phyloP scores from a whole-genome alignment of 2,888 invertebrate species.

The Troides aeacus region DNA sequence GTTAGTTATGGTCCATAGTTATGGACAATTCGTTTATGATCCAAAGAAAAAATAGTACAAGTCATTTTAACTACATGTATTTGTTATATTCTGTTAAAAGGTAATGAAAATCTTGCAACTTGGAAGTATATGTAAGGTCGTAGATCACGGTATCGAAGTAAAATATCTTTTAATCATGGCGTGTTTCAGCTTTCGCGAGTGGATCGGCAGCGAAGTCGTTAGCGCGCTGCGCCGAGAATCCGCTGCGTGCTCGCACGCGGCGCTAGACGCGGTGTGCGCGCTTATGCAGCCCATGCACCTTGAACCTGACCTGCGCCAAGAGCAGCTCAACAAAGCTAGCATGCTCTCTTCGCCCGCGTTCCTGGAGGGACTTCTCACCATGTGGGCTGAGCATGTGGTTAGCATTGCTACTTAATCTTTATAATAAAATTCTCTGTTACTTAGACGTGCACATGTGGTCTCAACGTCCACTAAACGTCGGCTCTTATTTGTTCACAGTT shows the following conservation, averaged over 20 bases:
- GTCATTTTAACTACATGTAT: too few relatives aligned
- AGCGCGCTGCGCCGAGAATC: constrained; percentile 94
- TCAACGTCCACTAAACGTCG: too few relatives aligned
- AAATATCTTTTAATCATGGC: too few relatives aligned
- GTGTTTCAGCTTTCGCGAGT: constrained; percentile 90
- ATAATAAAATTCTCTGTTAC: not conserved
- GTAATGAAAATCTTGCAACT: too few relatives aligned
- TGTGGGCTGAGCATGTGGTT: constrained; percentile 97
- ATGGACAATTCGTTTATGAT: too few relatives aligned
- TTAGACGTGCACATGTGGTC: too few relatives aligned
- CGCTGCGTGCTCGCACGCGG: constrained; percentile 95
- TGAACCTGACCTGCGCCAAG: constrained; percentile 97
- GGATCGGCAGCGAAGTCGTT: constrained; percentile 95
- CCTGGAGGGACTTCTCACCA: constrained; percentile 94
- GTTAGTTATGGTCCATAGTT: too few relatives aligned
- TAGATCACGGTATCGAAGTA: too few relatives aligned
- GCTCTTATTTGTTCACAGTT: too few relatives aligned
- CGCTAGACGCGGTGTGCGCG: constrained; percentile 97
- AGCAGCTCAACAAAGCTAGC: constrained; percentile 98
- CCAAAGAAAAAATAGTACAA: too few relatives aligned
- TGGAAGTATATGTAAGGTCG: too few relatives aligned
- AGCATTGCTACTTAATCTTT: constrained; percentile 49
- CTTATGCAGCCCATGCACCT: constrained; percentile 99
- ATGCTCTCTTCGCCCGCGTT: constrained; percentile 94
- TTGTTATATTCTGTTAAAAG: too few relatives aligned